These are phyloP conservation scores for Cataglyphis albicans DNA, from an alignment of 2,888 invertebrate genomes.

Conservation along the genomic window DNA sequence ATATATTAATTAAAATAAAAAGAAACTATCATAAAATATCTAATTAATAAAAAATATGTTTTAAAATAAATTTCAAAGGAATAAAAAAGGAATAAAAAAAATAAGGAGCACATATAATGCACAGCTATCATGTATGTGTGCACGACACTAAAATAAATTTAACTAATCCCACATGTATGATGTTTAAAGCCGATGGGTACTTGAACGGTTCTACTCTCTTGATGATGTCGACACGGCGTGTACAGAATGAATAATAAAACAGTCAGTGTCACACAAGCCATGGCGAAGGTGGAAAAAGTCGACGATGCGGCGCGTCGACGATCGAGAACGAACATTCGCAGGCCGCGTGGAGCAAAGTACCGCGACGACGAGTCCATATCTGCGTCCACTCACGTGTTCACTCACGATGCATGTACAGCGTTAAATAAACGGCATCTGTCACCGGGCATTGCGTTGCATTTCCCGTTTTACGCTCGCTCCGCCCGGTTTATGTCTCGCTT, in stretches of 20 bases:
- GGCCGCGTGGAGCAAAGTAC: slow-evolving; percentile 49
- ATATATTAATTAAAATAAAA: neutral
- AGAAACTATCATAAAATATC: neutral
- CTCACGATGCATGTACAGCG: slow-evolving; percentile 61
- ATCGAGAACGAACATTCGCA: slow-evolving; percentile 56
- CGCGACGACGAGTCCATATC: slow-evolving; percentile 31
- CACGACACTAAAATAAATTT: slow-evolving; percentile 50
- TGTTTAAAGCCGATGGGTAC: slow-evolving; percentile 48
- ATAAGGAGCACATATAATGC: neutral
- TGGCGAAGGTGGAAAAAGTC: slow-evolving; percentile 24
- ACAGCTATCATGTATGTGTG: slow-evolving; percentile 8
- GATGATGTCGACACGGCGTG: slow-evolving; percentile 7
- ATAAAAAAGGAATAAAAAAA: slow-evolving; percentile 23
- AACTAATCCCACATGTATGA: slow-evolving; percentile 51
- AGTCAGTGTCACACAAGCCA: slow-evolving; percentile 20
- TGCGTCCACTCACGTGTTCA: slow-evolving; percentile 23
- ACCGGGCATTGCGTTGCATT: slow-evolving; percentile 83
- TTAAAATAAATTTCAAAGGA: neutral
- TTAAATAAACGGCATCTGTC: slow-evolving; percentile 86
- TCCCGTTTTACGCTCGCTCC: slow-evolving; percentile 82
- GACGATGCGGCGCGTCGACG: neutral
- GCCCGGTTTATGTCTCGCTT: slow-evolving; percentile 84
- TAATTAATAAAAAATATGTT: neutral
- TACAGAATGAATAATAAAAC: slow-evolving; percentile 69
- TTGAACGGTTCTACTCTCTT: slow-evolving; percentile 47